Evolutionary conservation across 2,888 invertebrate genomes (phyloP).

Genomic region (Spodoptera picta): DNA sequence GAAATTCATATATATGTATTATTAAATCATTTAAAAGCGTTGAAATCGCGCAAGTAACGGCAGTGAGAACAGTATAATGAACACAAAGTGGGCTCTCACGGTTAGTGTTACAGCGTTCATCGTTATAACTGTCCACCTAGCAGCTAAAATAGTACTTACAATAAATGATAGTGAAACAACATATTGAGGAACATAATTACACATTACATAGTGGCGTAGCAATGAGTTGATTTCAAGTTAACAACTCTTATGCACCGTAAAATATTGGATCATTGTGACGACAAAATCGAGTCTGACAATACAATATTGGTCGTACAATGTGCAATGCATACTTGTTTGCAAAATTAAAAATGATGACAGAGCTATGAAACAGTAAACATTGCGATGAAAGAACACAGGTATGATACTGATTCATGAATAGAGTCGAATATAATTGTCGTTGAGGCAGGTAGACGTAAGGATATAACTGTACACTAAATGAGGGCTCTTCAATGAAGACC

Average conservation of each 20-base stretch:
- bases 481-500: conserved; percentile 26
- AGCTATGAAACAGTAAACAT: conserved; percentile 5
- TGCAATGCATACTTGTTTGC: conserved; percentile 1
- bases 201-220: conserved; percentile 5
- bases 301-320: conserved; percentile 1
- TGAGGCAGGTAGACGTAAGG: conserved; percentile 6
- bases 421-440: background rate
- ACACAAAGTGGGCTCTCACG: conserved; percentile 61
- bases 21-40: conserved; percentile 25
- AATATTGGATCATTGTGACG: conserved; percentile 1
- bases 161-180: conserved; percentile 23
- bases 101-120: conserved; percentile 59
- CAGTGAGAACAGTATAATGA: conserved; percentile 49
- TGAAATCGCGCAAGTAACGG: conserved; percentile 54
- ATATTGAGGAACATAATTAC: conserved; percentile 11
- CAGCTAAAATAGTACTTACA: conserved; percentile 41
- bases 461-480: conserved; percentile 16
- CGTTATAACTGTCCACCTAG: conserved; percentile 62
- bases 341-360: conserved; percentile 4
- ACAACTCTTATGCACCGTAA: conserved; percentile 5
- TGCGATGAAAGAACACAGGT: background rate
- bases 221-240: background rate
- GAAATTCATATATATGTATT: conserved; percentile 1
- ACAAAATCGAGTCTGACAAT: background rate
- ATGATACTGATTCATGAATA: background rate